Base-by-base conservation (phyloP, 2,113 vertebrate genomes). In the Anguilla japonica region DNA sequence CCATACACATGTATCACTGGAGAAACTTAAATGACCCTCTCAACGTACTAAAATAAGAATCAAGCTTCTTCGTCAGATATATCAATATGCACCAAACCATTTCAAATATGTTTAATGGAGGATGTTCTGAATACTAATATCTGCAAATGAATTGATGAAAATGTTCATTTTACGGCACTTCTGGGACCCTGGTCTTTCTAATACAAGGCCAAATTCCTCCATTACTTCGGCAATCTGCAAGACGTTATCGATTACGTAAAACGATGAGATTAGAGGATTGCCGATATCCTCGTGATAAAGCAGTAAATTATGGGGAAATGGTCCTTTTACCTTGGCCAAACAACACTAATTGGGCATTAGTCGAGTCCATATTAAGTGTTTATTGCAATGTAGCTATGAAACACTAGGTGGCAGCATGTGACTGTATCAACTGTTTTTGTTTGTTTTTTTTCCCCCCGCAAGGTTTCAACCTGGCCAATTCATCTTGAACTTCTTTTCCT, bases 381-480 rank as follows among this genome's bases (percentile, higher is more conserved):
- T 8, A 20, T 34, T 82, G 85, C 22, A 87, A 86, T 87, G 83
- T 80, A 14, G 8, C 2, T 63, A 3, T 39, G 20, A 60, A 67
- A 87, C 90, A 87, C 88, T 86, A 91, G 90, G 85, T 88, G 85
- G 88, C 82, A 88, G 85, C 86, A 90, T 87, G 26, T 60, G 79
- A 41, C 88, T 87, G 22, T 34, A 34, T 39, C 29, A 85, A 53
- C 79, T 79, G 75, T 15, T 5, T 5, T 40, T 85, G 60, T 3
- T 34, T 3, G 8, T 53, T 41, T 20, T 75, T 75, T 84, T 29
- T 15, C 34, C 34, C 34, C 34, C 3, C n/a, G 20, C 60, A 67
- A 20, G 9, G 71, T 75, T 75, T 75, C 71, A 75, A 13, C 71
- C n/a, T 34, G n/a, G 71, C 11, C 26, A n/a, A 22, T n/a, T 13